Conservation (phyloP, 2,797 vertebrate species). For the Ataeniobius toweri region DNA sequence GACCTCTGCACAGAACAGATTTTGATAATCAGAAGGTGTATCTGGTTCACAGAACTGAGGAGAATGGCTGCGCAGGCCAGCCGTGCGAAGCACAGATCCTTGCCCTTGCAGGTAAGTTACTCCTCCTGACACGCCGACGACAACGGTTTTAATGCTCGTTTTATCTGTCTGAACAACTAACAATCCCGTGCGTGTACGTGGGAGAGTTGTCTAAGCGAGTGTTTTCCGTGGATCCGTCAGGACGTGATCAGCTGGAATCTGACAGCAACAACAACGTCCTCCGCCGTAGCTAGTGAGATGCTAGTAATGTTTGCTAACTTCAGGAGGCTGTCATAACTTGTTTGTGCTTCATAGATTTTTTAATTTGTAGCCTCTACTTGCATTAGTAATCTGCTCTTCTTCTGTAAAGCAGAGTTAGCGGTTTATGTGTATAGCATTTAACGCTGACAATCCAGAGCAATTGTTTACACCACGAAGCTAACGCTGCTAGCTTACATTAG, state of each 20-base stretch:
- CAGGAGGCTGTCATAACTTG: slow-evolving; percentile 28
- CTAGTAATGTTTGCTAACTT: slow-evolving; percentile 68
- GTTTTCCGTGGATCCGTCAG: slow-evolving; percentile 59
- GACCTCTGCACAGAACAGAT: slow-evolving; percentile 92
- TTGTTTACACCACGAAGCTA: slow-evolving; percentile 76
- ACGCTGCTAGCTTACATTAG: slow-evolving; percentile 64
- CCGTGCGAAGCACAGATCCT: slow-evolving; percentile 95
- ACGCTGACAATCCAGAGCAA: slow-evolving; percentile 40
- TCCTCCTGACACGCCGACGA: slow-evolving; percentile 23
- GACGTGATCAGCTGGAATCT: slow-evolving; percentile 72
- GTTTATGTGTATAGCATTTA: slow-evolving; percentile 57
- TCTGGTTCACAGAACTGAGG: slow-evolving; percentile 90
- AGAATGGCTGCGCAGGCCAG: slow-evolving; percentile 85
- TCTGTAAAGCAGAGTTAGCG: slow-evolving; percentile 5
- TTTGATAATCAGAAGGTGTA: slow-evolving; percentile 99
- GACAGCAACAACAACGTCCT: slow-evolving; percentile 70
- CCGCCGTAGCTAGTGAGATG: slow-evolving; percentile 61
- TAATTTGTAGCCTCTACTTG: not conserved
- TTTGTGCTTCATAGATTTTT: slow-evolving; percentile 2
- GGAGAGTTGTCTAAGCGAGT: slow-evolving; percentile 44
- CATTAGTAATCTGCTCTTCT: slow-evolving; percentile 10
- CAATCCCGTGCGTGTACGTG: slow-evolving; percentile 11
- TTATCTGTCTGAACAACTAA: slow-evolving; percentile 4
- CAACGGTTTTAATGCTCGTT: not conserved
- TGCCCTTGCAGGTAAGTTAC: slow-evolving; percentile 94